Conservation (phyloP, 2,888 invertebrate species). For the Acanthosepion pharaonis region DNA sequence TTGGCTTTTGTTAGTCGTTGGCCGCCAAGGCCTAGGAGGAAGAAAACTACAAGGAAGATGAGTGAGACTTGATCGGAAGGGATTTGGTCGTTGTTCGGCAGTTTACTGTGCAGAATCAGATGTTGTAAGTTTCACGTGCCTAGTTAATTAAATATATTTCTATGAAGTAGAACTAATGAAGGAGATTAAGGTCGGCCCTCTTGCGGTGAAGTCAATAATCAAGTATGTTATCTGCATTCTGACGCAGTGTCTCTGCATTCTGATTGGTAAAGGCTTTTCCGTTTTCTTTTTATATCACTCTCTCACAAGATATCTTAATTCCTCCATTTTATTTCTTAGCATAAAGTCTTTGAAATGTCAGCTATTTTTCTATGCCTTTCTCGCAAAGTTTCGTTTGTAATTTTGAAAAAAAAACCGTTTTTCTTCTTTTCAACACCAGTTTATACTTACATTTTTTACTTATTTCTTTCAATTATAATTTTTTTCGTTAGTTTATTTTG, state of each 20-base stretch:
- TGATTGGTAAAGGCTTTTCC: neutral
- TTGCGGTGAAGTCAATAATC: neutral
- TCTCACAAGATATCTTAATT: neutral
- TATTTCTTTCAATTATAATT: neutral
- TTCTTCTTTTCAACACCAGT: neutral
- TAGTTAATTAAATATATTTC: constrained; percentile 25
- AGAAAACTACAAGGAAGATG: neutral
- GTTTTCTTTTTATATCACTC: neutral
- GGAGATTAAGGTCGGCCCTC: constrained; percentile 1
- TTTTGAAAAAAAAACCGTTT: too few relatives aligned
- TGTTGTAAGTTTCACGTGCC: neutral
- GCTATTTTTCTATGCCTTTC: neutral
- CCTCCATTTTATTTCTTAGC: neutral
- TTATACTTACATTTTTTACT: neutral
- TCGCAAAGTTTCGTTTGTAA: too few relatives aligned
- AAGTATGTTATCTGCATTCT: neutral
- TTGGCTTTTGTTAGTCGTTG: neutral
- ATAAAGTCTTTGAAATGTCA: neutral
- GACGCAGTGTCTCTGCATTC: neutral
- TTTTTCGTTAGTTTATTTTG: too few relatives aligned
- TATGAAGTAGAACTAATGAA: neutral
- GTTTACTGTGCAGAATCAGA: neutral
- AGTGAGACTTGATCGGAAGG: neutral
- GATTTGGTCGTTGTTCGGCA: neutral
- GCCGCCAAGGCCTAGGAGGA: neutral